A percentile compares a stretch with the other conserved stretches of the same genome.
Evolutionary conservation across 2,888 invertebrate genomes (phyloP).

Genomic region (Campopleginae sp.): DNA sequence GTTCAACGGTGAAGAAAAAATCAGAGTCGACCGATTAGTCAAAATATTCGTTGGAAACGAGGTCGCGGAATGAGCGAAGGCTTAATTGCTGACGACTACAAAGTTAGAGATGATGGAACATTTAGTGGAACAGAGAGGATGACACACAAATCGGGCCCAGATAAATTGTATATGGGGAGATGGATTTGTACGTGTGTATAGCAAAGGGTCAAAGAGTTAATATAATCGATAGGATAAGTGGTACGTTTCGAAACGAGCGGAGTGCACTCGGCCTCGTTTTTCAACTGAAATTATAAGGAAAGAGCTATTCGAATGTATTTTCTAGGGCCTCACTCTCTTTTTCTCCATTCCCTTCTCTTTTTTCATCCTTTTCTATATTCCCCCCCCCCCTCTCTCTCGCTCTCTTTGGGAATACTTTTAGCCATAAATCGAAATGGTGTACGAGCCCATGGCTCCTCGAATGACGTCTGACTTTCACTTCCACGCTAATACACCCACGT

Average conservation of each 20-base stretch:
- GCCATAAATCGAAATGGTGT: slow-evolving; percentile 37
- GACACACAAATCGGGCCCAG: slow-evolving; percentile 25
- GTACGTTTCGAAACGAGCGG: slow-evolving; percentile 49
- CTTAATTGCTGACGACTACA: not conserved
- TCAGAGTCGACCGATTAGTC: not conserved
- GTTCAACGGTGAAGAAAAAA: not conserved
- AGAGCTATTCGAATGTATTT: slow-evolving; percentile 57
- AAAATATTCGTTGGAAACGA: not conserved
- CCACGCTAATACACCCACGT: slow-evolving; percentile 77
- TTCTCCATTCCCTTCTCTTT: slow-evolving; percentile 25
- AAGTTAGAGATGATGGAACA: not conserved
- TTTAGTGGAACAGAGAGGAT: slow-evolving; percentile 12
- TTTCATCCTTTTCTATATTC: slow-evolving; percentile 16
- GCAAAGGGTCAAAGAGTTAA: slow-evolving; percentile 43
- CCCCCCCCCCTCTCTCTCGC: slow-evolving; percentile 32
- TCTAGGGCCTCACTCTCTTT: slow-evolving; percentile 37
- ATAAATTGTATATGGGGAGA: not conserved
- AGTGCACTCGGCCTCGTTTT: slow-evolving; percentile 54
- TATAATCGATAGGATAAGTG: slow-evolving; percentile 40
- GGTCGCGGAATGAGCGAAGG: not conserved
- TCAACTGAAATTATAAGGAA: slow-evolving; percentile 52
- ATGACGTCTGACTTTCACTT: slow-evolving; percentile 77
- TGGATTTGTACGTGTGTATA: not conserved
- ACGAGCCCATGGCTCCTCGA: slow-evolving; percentile 46
- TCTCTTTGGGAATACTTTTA: slow-evolving; percentile 15